These are phyloP conservation scores for Patella caerulea DNA, from an alignment of 2,888 invertebrate genomes.

Conservation along the genomic window DNA sequence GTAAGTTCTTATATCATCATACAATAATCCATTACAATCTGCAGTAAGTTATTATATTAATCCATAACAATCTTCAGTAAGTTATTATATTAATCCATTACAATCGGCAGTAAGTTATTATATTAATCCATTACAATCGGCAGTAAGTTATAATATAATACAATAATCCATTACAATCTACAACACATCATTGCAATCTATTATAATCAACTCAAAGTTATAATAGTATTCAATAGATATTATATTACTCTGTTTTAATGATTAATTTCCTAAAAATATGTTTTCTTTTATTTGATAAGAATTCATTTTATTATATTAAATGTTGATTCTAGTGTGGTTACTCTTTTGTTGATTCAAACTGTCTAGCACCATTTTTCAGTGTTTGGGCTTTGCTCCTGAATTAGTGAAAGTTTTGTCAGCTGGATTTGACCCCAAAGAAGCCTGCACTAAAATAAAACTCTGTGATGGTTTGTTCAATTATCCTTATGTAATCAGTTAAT, in stretches of 20 bases:
- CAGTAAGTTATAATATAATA: slow-evolving; percentile 4
- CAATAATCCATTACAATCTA: not conserved
- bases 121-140: not conserved
- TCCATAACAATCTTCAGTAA: not conserved
- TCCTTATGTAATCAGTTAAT: no score
- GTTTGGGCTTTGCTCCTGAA: slow-evolving; percentile 27
- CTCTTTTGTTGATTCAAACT: no score
- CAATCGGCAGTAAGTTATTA: not conserved
- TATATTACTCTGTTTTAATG: not conserved
- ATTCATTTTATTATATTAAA: no score
- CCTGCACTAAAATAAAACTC: slow-evolving; percentile 33
- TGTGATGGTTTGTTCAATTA: slow-evolving; percentile 19
- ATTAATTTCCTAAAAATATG: no score
- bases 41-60: not conserved
- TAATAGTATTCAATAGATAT: not conserved
- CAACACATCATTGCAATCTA: no score
- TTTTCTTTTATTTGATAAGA: no score
- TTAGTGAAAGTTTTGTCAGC: slow-evolving; percentile 23
- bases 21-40: not conserved
- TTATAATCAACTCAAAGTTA: not conserved
- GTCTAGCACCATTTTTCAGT: slow-evolving; percentile 22
- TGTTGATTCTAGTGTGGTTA: no score
- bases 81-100: not conserved
- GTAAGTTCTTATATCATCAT: not conserved
- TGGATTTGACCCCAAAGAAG: slow-evolving; percentile 31